Percentiles rank a stretch among this genome's conserved stretches.
Evolutionary conservation across 1,140 invertebrate genomes (phyloP).

Genomic region (Drosophila subobscura): DNA sequence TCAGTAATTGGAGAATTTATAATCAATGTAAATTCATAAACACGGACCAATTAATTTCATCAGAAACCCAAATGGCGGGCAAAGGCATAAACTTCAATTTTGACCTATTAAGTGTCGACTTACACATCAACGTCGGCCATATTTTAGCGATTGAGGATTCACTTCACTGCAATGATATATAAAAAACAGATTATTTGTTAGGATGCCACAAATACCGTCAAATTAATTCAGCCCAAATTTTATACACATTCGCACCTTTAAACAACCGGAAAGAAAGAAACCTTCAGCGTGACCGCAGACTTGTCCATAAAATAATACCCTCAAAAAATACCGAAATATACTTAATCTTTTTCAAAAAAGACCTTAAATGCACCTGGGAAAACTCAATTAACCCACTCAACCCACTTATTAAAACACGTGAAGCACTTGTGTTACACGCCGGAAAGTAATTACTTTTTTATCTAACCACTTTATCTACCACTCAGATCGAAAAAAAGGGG

Average conservation of each 20-base stretch:
- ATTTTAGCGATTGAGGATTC: constrained; percentile 77
- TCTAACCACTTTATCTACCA: no score
- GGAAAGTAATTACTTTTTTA: no score
- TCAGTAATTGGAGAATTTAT: constrained; percentile 69
- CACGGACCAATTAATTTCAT: constrained; percentile 82
- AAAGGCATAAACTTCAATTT: constrained; percentile 12
- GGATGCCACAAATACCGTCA: constrained; percentile 54
- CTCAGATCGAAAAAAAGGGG: no score
- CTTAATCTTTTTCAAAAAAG: no score
- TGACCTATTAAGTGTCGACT: constrained; percentile 69
- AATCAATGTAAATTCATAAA: constrained; percentile 80
- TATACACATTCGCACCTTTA: constrained; percentile 72
- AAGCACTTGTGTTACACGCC: no score
- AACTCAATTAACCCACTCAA: no score
- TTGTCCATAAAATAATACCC: neutral
- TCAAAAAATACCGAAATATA: neutral
- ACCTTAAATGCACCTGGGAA: no score
- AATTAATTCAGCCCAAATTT: constrained; percentile 51
- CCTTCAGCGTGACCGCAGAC: constrained; percentile 5
- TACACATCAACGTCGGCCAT: constrained; percentile 88
- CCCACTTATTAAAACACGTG: no score
- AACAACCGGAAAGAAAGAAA: constrained; percentile 84
- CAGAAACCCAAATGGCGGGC: constrained; percentile 51
- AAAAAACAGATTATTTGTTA: constrained; percentile 41
- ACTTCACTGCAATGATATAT: constrained; percentile 61